These are phyloP conservation scores for Amphimedon queenslandica DNA, from an alignment of 37 sponge, comb jelly and placozoan genomes.

Conservation along the genomic window DNA sequence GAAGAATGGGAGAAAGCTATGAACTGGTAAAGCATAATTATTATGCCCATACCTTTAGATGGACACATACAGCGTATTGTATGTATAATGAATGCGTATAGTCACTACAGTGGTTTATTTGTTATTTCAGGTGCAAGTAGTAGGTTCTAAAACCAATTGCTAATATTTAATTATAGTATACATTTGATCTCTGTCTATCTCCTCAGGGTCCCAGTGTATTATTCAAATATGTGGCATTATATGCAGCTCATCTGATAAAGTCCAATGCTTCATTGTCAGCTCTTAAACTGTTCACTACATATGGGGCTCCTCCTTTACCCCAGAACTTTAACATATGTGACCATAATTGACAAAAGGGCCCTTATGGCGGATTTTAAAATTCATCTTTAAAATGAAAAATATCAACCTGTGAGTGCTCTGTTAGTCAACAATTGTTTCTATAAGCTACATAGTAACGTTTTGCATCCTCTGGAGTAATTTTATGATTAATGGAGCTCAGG, in stretches of 20 bases:
- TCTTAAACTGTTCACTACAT: constrained; percentile 83
- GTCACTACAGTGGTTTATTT: background rate
- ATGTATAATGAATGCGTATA: no score
- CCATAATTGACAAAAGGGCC: no score
- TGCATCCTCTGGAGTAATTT: no score
- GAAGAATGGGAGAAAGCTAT: constrained; percentile 91
- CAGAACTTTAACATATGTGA: constrained; percentile 95
- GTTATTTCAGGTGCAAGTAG: background rate
- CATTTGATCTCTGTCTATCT: background rate
- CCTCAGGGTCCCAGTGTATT: constrained; percentile 63
- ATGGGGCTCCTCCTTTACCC: constrained; percentile 88
- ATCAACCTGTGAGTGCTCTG: no score
- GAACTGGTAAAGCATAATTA: constrained; percentile 59
- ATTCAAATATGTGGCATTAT: constrained; percentile 94
- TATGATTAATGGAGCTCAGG: no score
- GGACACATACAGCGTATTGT: no score
- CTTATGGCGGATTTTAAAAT: no score
- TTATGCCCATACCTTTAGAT: no score
- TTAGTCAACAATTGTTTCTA: no score
- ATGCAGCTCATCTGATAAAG: constrained; percentile 90
- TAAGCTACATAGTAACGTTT: no score
- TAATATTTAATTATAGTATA: no score
- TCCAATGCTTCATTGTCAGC: constrained; percentile 77
- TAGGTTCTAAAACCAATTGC: background rate
- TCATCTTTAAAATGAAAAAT: no score